Evolutionary conservation across 2,888 invertebrate species (phyloP).

Genomic region (Clistopyga incitator): DNA sequence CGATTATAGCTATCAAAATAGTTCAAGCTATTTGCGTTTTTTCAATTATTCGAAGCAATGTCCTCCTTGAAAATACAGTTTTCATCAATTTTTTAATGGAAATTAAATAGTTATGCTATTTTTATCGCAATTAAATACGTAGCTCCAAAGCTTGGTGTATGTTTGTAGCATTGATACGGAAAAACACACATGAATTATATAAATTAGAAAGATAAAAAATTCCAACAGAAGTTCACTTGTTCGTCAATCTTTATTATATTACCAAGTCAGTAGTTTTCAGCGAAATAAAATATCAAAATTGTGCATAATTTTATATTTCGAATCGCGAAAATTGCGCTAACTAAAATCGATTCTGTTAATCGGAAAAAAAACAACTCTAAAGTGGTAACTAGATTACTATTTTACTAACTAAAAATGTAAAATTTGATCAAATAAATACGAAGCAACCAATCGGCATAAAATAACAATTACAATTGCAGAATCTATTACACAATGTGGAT

Average conservation of each 20-base stretch:
- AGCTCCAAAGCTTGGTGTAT: neutral
- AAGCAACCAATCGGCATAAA: conserved; percentile 42
- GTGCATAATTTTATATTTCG: conserved; percentile 49
- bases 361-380: conserved; percentile 15
- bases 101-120: neutral
- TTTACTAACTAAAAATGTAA: conserved; percentile 58
- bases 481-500: conserved; percentile 20
- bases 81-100: neutral
- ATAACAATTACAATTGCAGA: conserved; percentile 12
- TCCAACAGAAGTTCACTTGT: conserved; percentile 9
- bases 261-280: neutral
- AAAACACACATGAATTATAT: conserved; percentile 5
- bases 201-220: neutral
- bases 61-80: neutral
- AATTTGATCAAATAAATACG: conserved; percentile 60
- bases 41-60: neutral
- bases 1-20: conserved; percentile 5
- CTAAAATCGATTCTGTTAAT: conserved; percentile 43
- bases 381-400: conserved; percentile 44
- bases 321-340: conserved; percentile 36
- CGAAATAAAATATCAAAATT: neutral
- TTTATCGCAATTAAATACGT: neutral
- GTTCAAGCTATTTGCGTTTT: neutral
- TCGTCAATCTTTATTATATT: conserved; percentile 6
- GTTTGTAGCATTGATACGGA: neutral